Evolutionary conservation across 2,113 vertebrate species (phyloP), one percentile per base, ranked within the genome.

Genomic region (Turnix velox): DNA sequence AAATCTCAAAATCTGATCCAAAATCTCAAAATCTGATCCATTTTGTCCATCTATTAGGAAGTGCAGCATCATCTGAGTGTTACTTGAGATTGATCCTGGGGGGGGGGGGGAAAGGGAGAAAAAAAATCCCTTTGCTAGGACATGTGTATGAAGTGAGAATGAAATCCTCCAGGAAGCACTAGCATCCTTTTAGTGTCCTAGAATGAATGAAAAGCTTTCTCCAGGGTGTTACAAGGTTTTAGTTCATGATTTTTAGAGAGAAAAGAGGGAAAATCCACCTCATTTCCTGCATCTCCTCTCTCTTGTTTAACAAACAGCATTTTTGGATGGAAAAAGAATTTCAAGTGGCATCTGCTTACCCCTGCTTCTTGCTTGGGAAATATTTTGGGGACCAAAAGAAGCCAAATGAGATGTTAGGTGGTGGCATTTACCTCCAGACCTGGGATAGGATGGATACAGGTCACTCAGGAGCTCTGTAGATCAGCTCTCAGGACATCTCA

Each of bases 1-100:
- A 80, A n/a, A n/a, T n/a, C n/a, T n/a, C n/a, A n/a, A n/a, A n/a
- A n/a, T n/a, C n/a, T n/a, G n/a, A n/a, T n/a, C n/a, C n/a, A n/a
- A n/a, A n/a, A n/a, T n/a, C n/a, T n/a, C n/a, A n/a, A n/a, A n/a
- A n/a, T n/a, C n/a, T n/a, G n/a, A n/a, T n/a, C n/a, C n/a, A 68
- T 76, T 93, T 57, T 67, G 86, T 66, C 86, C 37, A 81, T 91
- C n/a, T 54, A 2, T 25, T 49, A 5, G 27, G 27, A 55, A 94
- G 6, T 62, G 92, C 96, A 97, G 96, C 95, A 85, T n/a, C 83
- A 92, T 92, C 87, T 82, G 81, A 92, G 86, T 4, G 66, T 88
- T 69, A 95, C 84, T 94, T 79, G 75, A 87, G 91, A 74, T 80
- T 92, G n/a, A n/a, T n/a, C 76, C 76, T 46, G 35, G 59, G 45